phyloP scores from a whole-genome alignment of 2,113 vertebrate genomes.

The Perca schrenkii region DNA sequence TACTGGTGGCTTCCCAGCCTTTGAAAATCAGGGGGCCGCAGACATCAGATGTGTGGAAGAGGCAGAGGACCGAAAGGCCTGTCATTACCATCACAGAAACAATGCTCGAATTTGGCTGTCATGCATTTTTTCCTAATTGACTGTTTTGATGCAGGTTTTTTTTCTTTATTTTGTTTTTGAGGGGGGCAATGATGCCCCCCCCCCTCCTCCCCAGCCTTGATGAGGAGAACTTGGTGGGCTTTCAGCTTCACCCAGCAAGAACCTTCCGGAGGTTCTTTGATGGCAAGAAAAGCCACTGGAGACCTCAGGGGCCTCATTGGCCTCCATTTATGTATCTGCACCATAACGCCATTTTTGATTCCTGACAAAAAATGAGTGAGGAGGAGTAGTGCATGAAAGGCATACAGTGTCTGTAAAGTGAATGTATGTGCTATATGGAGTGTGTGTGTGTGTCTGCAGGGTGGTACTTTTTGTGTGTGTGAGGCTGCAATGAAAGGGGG shows the following conservation, averaged over 20 bases:
- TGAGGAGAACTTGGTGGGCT: constrained; percentile 78
- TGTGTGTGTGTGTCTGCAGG: constrained; percentile 48
- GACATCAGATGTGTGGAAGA: constrained; percentile 75
- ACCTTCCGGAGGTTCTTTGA: constrained; percentile 84
- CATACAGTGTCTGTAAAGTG: constrained; percentile 60
- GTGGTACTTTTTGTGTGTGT: constrained; percentile 69
- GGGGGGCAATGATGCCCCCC: constrained; percentile 64
- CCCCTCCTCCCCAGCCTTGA: constrained; percentile 41
- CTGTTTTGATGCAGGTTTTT: constrained; percentile 80
- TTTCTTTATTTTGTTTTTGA: constrained; percentile 65
- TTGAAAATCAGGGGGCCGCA: constrained; percentile 71
- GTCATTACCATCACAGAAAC: constrained; percentile 82
- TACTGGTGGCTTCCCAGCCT: constrained; percentile 77
- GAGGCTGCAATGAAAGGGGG: constrained; percentile 71
- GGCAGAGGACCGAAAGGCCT: constrained; percentile 70
- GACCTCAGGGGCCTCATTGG: constrained; percentile 75
- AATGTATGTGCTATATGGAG: constrained; percentile 54
- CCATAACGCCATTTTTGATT: constrained; percentile 73
- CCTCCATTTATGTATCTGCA: constrained; percentile 75
- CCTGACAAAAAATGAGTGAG: constrained; percentile 69
- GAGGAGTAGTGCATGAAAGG: constrained; percentile 66
- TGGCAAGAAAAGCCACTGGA: constrained; percentile 78
- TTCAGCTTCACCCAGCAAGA: constrained; percentile 83
- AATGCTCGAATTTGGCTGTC: constrained; percentile 83
- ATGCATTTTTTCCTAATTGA: constrained; percentile 87